phyloP scores from a whole-genome alignment of 2,113 vertebrate species.

The Corythaixoides concolor region DNA sequence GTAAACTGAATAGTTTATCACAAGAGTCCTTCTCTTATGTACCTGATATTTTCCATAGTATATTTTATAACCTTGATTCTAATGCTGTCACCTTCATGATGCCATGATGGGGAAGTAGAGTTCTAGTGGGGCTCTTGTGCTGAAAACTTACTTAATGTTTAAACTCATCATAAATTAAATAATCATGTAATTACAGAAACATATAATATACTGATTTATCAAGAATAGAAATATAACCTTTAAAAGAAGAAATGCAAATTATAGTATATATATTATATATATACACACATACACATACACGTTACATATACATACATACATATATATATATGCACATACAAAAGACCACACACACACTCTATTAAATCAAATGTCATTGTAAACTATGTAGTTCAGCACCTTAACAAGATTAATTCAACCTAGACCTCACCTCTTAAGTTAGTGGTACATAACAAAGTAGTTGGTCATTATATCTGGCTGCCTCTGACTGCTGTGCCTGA shows the following conservation, averaged over 20 bases:
- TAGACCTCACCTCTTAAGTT: not conserved
- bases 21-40: not conserved
- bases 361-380: not conserved
- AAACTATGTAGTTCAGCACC: not conserved
- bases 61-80: not conserved
- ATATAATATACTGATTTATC: not conserved
- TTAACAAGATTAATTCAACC: not conserved
- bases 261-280: not conserved
- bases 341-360: rapidly evolving
- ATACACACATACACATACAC: not conserved
- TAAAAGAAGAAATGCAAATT: not conserved
- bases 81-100: not conserved
- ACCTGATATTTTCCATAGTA: not conserved
- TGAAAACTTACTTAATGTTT: not conserved
- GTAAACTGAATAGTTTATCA: not conserved
- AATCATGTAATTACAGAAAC: not conserved
- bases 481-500: not conserved
- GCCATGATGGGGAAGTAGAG: not conserved
- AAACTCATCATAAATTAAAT: not conserved
- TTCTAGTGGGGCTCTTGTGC: not conserved
- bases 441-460: not conserved
- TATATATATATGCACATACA: not conserved
- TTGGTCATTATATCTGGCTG: not conserved
- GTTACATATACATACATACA: not conserved
- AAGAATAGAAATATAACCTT: not conserved